Evolutionary conservation across 2,113 vertebrate genomes (phyloP).

Genomic region (Nesospiza acunhae): DNA sequence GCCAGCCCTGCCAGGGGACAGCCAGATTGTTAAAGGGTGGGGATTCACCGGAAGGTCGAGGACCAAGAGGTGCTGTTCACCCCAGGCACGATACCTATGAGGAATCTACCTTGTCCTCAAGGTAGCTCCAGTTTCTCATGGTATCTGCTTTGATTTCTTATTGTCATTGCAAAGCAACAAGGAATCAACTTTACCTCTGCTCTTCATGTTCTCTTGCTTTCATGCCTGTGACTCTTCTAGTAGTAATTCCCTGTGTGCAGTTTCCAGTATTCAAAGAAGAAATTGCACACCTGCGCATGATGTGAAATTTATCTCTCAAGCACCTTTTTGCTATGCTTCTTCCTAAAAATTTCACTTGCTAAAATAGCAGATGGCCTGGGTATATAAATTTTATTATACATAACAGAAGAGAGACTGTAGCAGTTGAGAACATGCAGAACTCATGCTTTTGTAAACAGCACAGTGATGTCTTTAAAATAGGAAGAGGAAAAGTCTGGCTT

Average conservation of each 20-base stretch:
- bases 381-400: neutral
- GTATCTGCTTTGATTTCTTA: neutral
- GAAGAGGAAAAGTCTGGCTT: neutral
- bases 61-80: neutral
- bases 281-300: neutral
- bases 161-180: neutral
- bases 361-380: neutral
- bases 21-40: too few relatives aligned
- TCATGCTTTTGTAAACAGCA: neutral
- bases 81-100: rapidly evolving
- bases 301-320: neutral
- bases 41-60: neutral
- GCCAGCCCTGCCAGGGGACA: neutral
- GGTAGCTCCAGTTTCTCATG: neutral
- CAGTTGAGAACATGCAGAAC: neutral
- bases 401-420: neutral
- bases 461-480: neutral
- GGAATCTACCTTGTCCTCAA: neutral
- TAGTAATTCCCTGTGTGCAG: neutral
- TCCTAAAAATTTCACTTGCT: neutral
- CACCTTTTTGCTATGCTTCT: neutral
- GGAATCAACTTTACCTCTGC: neutral
- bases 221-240: neutral
- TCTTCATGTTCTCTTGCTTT: neutral
- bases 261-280: neutral